Percentiles rank a stretch among this genome's conserved stretches.
Conservation (phyloP, 2,797 vertebrate genomes). For the Lepilemur septentrionalis region DNA sequence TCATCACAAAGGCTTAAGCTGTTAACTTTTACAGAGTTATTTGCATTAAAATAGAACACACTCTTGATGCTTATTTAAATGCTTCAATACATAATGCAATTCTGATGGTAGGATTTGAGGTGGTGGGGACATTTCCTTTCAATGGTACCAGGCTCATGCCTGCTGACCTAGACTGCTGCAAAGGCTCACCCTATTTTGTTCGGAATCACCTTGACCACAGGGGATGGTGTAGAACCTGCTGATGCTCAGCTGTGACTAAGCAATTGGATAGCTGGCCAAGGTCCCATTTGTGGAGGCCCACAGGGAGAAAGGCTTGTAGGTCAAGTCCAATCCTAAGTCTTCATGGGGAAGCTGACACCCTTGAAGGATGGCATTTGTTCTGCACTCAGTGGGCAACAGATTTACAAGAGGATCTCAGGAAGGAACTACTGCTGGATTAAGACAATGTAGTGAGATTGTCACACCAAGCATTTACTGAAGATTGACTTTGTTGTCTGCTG, state of each 20-base stretch:
- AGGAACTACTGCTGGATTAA: not conserved
- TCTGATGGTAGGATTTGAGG: not conserved
- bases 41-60: constrained; percentile 4
- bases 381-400: not conserved
- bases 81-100: not conserved
- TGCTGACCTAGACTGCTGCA: not conserved
- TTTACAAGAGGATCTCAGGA: not conserved
- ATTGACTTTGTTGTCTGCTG: not conserved
- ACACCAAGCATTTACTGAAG: not conserved
- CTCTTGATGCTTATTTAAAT: not conserved
- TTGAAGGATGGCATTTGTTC: not conserved
- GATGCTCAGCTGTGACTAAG: not conserved
- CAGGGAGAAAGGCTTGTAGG: not conserved
- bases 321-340: not conserved
- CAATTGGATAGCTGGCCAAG: not conserved
- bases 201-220: not conserved
- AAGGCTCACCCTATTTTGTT: not conserved
- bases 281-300: not conserved
- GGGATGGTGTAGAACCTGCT: not conserved
- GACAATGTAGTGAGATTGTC: not conserved
- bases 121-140: not conserved
- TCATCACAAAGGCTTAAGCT: not conserved
- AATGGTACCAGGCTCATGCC: not conserved
- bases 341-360: not conserved
- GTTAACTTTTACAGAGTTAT: not conserved